Conservation (phyloP, 64 coral and sea anemone genomes). For the Platygyra sinensis region DNA sequence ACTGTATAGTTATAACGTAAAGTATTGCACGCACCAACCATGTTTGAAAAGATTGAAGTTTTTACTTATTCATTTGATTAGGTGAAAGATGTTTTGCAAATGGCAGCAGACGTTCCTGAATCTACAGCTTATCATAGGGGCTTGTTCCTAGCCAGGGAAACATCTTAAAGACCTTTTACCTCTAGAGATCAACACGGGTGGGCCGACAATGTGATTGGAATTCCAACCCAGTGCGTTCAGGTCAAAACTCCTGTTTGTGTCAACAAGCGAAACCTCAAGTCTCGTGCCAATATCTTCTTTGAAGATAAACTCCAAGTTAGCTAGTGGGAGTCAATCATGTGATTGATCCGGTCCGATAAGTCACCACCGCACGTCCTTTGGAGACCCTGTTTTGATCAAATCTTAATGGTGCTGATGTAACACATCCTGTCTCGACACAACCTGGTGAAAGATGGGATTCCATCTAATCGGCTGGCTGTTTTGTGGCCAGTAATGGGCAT, state of each 20-base stretch:
- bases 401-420: constrained; percentile 92
- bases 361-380: constrained; percentile 45
- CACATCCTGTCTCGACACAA: constrained; percentile 70
- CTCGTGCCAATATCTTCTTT: constrained; percentile 75
- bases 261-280: constrained; percentile 55
- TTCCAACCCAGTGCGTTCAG: constrained; percentile 85
- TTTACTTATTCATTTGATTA: not conserved
- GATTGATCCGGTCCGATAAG: constrained; percentile 19
- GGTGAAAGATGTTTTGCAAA: constrained; percentile 51
- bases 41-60: too few relatives aligned
- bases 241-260: constrained; percentile 29
- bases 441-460: constrained; percentile 72
- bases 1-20: too few relatives aligned
- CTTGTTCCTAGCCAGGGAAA: constrained; percentile 61
- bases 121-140: constrained; percentile 81
- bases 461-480: constrained; percentile 87
- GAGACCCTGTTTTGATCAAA: constrained; percentile 75
- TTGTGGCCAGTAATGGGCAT: constrained; percentile 94
- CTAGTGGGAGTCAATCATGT: constrained; percentile 81
- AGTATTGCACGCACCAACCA: too few relatives aligned
- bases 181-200: constrained; percentile 71
- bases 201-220: constrained; percentile 70
- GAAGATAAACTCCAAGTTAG: constrained; percentile 89
- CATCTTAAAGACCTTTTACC: constrained; percentile 65
- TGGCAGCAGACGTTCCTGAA: not conserved